Evolutionary conservation across 64 coral and sea anemone species (phyloP).

Genomic region (Pocillopora damicornis): DNA sequence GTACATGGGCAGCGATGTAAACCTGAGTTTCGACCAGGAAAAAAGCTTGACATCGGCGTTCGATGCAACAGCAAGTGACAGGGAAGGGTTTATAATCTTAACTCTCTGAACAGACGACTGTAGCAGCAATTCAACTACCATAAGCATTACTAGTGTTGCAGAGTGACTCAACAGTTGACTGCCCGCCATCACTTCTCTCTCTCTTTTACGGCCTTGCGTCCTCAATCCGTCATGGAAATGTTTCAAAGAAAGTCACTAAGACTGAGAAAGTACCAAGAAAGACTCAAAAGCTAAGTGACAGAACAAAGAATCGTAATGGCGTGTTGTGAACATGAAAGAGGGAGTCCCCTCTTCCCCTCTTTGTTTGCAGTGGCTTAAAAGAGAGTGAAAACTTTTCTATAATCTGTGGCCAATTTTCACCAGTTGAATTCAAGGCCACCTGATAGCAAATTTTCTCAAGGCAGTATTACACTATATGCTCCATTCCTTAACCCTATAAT

Average conservation of each 20-base stretch:
- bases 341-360: too few relatives aligned
- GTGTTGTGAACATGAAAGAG: too few relatives aligned
- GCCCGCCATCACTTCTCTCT: too few relatives aligned
- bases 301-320: too few relatives aligned
- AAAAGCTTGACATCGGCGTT: not conserved
- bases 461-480: not conserved
- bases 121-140: not conserved
- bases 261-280: too few relatives aligned
- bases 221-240: too few relatives aligned
- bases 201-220: not conserved
- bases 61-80: not conserved
- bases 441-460: conserved; percentile 18
- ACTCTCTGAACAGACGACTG: not conserved
- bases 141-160: not conserved
- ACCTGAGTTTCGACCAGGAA: too few relatives aligned
- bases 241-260: too few relatives aligned
- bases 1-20: not conserved
- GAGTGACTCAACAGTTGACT: too few relatives aligned
- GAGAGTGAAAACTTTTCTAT: not conserved
- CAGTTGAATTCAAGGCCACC: conserved; percentile 17
- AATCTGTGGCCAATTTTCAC: conserved; percentile 15
- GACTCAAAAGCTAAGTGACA: too few relatives aligned
- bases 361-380: not conserved
- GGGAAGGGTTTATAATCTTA: not conserved
- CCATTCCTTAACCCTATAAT: too few relatives aligned